A percentile compares a stretch with the other conserved stretches of the same genome.
Evolutionary conservation across 23 tunicate species (phyloP).

Genomic region (Halocynthia aurantium): DNA sequence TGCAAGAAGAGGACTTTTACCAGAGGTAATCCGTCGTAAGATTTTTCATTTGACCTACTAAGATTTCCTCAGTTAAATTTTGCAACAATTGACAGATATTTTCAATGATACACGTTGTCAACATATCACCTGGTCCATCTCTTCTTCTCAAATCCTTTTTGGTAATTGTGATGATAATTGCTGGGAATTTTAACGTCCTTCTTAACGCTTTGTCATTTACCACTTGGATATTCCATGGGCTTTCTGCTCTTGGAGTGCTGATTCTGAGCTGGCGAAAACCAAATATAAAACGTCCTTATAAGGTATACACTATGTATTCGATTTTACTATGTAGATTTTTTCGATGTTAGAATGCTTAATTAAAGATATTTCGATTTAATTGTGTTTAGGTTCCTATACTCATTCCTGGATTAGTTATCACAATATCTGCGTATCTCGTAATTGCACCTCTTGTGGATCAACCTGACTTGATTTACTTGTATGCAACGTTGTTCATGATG

Average conservation of each 20-base stretch:
- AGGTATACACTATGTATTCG: slow-evolving; percentile 1
- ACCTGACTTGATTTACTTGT: slow-evolving; percentile 52
- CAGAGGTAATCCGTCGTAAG: slow-evolving; percentile 19
- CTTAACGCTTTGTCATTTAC: slow-evolving; percentile 39
- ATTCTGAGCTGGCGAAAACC: slow-evolving; percentile 43
- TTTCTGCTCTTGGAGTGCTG: slow-evolving; percentile 47
- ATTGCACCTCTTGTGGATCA: slow-evolving; percentile 62
- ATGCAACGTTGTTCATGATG: slow-evolving; percentile 36
- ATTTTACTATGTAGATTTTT: not conserved
- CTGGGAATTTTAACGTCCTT: slow-evolving; percentile 54
- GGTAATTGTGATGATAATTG: not conserved
- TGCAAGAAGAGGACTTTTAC: slow-evolving; percentile 39
- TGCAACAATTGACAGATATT: not conserved
- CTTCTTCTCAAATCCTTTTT: not conserved
- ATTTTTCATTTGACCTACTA: not conserved
- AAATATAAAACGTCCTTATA: slow-evolving; percentile 37
- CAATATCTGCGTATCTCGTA: slow-evolving; percentile 44
- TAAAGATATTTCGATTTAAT: not conserved
- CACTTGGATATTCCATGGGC: slow-evolving; percentile 30
- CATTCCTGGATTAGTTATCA: slow-evolving; percentile 41
- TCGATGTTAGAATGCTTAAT: not conserved
- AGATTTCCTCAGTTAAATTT: no score
- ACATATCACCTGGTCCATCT: slow-evolving; percentile 12
- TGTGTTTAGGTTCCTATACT: slow-evolving; percentile 57
- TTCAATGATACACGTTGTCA: slow-evolving; percentile 11